Evolutionary conservation across 2,113 vertebrate species (phyloP), one percentile per base, ranked within the genome.

Genomic region (Corvus hawaiiensis): DNA sequence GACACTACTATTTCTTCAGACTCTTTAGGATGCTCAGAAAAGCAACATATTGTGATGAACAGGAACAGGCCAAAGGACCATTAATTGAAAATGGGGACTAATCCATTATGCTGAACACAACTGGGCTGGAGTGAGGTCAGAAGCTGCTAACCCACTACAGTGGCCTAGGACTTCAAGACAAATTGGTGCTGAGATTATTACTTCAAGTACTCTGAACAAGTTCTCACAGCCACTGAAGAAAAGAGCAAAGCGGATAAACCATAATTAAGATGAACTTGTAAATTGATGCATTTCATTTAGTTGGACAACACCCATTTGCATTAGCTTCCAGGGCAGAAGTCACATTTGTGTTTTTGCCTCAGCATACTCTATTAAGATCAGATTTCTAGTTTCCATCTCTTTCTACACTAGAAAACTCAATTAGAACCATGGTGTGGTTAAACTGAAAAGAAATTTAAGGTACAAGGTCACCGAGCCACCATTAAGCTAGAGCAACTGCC

Each of bases 391-490:
- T 96, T 95, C 62, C 84, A 90, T 82, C 55, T 64, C 86, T 74
- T 94, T 84, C 86, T 88, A 87, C 6, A 39, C 37, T 21, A 95
- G 73, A 87, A 92, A 87, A 82, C 59, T 84, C 87, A 66, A 89
- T 94, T 92, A 92, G 20, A 90, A 77, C 14, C 56, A 77, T 1
- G 3, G n/a, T 46, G 61, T 87, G 63, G 88, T 94, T 94, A 67
- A 74, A 91, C 26, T 58, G 67, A 94, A 91, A 89, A 90, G 58
- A 94, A 95, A 90, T 85, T 72, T 71, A 92, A 94, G 82, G 90
- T 88, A 94, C 84, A 96, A 97, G 88, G 94, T 96, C 93, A 96
- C 91, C 59, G 30, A 97, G 91, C 72, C 89, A 95, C 91, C 91
- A 96, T 32, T 89, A 71, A 75, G 58, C 58, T 51, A 80, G n/a